phyloP scores from a whole-genome alignment of 2,113 vertebrate genomes.

The Heteronetta atricapilla region DNA sequence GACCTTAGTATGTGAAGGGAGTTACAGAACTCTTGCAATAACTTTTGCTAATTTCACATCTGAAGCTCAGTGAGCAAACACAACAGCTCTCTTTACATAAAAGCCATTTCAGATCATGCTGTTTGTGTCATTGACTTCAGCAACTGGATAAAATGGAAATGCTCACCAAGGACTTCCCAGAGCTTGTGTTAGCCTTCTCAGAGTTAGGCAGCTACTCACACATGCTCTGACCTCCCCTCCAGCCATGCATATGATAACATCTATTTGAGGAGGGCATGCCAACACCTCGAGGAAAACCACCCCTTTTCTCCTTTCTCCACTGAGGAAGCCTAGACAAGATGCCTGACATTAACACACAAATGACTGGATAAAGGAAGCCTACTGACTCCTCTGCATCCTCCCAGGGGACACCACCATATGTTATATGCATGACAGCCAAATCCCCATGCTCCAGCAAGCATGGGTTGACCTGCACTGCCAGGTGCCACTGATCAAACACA shows the following conservation, averaged over 20 bases:
- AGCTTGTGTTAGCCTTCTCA: neutral
- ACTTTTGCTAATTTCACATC: neutral
- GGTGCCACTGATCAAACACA: neutral
- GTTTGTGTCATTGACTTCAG: neutral
- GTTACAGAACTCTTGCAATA: neutral
- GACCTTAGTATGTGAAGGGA: neutral
- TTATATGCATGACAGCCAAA: accelerated
- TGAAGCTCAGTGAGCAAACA: neutral
- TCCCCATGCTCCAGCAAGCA: neutral
- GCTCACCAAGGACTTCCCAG: neutral
- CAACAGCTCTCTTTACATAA: neutral
- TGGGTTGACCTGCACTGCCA: accelerated
- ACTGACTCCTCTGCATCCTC: neutral
- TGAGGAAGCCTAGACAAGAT: neutral
- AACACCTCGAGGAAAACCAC: neutral
- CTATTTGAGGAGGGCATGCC: neutral
- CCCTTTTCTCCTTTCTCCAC: neutral
- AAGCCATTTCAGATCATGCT: neutral
- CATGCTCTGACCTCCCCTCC: accelerated
- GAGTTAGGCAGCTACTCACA: neutral
- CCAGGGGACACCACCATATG: neutral
- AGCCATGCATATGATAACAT: neutral
- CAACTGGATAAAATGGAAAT: neutral
- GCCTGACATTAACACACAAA: neutral
- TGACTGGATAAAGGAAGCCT: neutral